Evolutionary conservation across 2,888 invertebrate species (phyloP).

Genomic region (Trachelus troglodyta): DNA sequence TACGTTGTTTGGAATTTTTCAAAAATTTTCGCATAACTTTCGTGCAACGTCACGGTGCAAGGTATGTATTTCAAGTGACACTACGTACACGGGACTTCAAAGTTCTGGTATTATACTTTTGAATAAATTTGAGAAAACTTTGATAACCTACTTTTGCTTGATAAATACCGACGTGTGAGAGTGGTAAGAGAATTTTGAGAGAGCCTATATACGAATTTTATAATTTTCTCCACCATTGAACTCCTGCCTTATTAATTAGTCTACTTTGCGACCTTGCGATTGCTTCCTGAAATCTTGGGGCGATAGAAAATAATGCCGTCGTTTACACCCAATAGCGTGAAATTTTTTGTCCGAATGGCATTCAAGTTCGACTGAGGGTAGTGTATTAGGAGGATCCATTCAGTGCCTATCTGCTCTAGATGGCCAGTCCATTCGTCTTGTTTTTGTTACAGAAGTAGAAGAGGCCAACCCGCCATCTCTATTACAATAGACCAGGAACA

Average conservation of each 20-base stretch:
- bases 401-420: slow-evolving; percentile 54
- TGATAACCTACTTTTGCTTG: background rate
- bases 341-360: slow-evolving; percentile 37
- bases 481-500: slow-evolving; percentile 42
- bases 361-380: slow-evolving; percentile 33
- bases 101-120: background rate
- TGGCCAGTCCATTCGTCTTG: slow-evolving; percentile 56
- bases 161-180: background rate
- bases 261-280: background rate
- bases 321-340: slow-evolving; percentile 19
- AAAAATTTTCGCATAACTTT: background rate
- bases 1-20: background rate
- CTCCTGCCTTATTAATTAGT: background rate
- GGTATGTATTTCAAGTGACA: background rate
- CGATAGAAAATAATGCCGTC: slow-evolving; percentile 17
- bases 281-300: slow-evolving; percentile 13
- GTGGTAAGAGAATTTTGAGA: background rate
- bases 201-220: background rate
- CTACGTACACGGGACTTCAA: background rate
- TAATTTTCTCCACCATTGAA: background rate
- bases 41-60: background rate
- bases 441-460: slow-evolving; percentile 47
- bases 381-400: slow-evolving; percentile 40
- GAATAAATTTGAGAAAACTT: background rate
- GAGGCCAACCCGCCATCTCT: slow-evolving; percentile 32